phyloP scores from a whole-genome alignment of 2,797 vertebrate genomes.

The Synaphobranchus kaupii region DNA sequence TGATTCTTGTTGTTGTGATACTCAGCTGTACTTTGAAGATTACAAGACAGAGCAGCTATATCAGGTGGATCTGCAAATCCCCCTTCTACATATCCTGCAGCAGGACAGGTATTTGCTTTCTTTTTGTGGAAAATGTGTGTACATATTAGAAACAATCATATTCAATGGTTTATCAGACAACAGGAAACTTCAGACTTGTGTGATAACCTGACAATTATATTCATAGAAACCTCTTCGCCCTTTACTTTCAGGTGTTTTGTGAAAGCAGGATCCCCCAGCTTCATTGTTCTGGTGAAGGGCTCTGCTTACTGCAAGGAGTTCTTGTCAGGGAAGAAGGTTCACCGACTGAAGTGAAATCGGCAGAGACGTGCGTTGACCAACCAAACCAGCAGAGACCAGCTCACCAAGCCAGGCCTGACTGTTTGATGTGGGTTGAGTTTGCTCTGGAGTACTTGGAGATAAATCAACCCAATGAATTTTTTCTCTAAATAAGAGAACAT shows the following conservation, averaged over 20 bases:
- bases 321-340: conserved; percentile 76
- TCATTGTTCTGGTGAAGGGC: conserved; percentile 78
- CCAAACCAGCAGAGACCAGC: not conserved
- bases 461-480: not conserved
- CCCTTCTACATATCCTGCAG: conserved; percentile 79
- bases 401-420: not conserved
- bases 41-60: conserved; percentile 73
- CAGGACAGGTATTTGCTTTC: conserved; percentile 76
- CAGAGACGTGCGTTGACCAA: not conserved
- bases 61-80: conserved; percentile 65
- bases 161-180: not conserved
- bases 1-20: not conserved
- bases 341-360: conserved; percentile 55
- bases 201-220: not conserved
- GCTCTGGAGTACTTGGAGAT: not conserved
- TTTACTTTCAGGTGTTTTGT: conserved; percentile 79
- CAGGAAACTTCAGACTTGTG: not conserved
- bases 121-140: not conserved
- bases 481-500: not conserved
- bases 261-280: conserved; percentile 82
- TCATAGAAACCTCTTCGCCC: not conserved
- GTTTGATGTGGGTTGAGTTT: not conserved
- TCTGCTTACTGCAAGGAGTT: conserved; percentile 80
- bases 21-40: conserved; percentile 91
- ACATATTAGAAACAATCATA: not conserved